Percentiles rank a stretch among this genome's conserved stretches.
Evolutionary conservation across 2,888 invertebrate species (phyloP).

Genomic region (Drosophila kuntzei): DNA sequence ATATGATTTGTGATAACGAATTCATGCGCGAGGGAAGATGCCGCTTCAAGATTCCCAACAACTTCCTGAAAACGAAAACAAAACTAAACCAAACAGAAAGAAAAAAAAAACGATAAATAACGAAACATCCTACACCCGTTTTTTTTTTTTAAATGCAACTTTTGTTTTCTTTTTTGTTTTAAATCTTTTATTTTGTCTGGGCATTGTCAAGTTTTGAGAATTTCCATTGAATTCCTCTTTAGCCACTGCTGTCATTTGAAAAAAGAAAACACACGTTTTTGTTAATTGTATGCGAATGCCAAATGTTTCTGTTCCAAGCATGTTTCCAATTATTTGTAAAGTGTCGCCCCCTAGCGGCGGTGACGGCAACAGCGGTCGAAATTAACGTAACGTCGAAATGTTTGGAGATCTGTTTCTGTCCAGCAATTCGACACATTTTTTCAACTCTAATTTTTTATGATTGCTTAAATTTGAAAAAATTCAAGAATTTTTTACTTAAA

Average conservation of each 20-base stretch:
- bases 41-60: slow-evolving; percentile 37
- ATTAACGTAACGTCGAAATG: slow-evolving; percentile 10
- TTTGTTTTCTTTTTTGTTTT: slow-evolving; percentile 4
- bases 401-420: slow-evolving; percentile 37
- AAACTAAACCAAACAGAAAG: slow-evolving; percentile 3
- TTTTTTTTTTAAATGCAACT: slow-evolving; percentile 5
- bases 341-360: slow-evolving; percentile 13
- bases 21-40: slow-evolving; percentile 28
- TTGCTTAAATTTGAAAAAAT: slow-evolving; percentile 21
- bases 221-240: slow-evolving; percentile 31
- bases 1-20: slow-evolving; percentile 9
- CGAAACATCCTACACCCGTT: background rate
- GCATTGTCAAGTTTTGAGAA: slow-evolving; percentile 27
- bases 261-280: slow-evolving; percentile 32
- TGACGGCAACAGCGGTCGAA: slow-evolving; percentile 9
- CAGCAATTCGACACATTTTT: slow-evolving; percentile 23
- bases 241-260: slow-evolving; percentile 35
- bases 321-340: slow-evolving; percentile 15
- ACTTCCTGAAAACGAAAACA: slow-evolving; percentile 11
- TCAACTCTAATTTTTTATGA: slow-evolving; percentile 13
- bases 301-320: slow-evolving; percentile 49
- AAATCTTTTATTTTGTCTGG: slow-evolving; percentile 28
- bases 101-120: background rate
- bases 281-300: slow-evolving; percentile 54
- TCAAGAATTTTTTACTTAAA: slow-evolving; percentile 38